Evolutionary conservation across 2,797 vertebrate species (phyloP), one percentile per base, ranked within the genome.

Genomic region (Pangasius sanitwongsei): DNA sequence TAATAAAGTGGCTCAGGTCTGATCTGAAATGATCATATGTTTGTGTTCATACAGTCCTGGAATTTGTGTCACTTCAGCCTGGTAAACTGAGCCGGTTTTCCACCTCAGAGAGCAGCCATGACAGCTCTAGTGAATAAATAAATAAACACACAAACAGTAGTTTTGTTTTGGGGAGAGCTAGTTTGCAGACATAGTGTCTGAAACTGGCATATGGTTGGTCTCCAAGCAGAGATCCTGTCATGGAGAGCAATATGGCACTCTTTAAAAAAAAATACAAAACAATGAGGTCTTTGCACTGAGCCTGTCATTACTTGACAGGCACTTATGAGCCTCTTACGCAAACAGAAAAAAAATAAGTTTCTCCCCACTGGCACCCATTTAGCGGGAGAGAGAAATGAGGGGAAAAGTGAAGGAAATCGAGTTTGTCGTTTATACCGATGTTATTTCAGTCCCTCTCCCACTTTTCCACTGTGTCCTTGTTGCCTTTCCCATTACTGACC

Each of bases 251-350:
- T 89, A 84, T 87, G 65, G 83, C 28, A 70, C 67, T 82, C 74
- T 90, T 67, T 55, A 63, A 44, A 83, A 80, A 80, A 91, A 89
- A 83, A 69, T 57, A 88, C 8, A 34, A 91, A 89, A 92, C 90
- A 92, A 92, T 91, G 88, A 87, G 82, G 91, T 91, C 88, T 88
- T 89, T 91, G 87, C 91, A 89, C 74, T 83, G 55, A 78, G 88
- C 57, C 83, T 92, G 90, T 92, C 92, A 91, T 78, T 87, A 59
- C 48, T 84, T 92, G 90, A 91, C 93, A 91, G 89, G 53, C 87
- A 81, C 84, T 91, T 86, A 87, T 74, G 83, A 89, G 75, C 41
- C 34, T 63, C 87, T 90, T 81, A 57, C 85, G 67, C 85, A 88
- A 83, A 86, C 74, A 89, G 59, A 72, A 85, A 85, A 83, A 85